These are phyloP conservation scores for Mirza zaza DNA, from an alignment of 2,113 vertebrate species.

Conservation along the genomic window DNA sequence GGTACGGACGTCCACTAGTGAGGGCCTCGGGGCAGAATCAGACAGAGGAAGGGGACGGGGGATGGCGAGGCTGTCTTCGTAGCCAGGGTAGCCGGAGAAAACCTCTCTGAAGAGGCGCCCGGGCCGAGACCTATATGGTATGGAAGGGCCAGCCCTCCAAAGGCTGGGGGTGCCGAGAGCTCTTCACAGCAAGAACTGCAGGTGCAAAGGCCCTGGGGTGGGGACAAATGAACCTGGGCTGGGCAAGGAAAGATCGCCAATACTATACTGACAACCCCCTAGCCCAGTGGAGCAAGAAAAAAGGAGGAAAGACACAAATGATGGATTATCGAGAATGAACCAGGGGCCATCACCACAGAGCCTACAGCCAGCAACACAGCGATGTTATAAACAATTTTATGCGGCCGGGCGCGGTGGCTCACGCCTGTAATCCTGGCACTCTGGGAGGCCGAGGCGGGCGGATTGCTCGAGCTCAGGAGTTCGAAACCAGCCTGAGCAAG, in stretches of 20 bases:
- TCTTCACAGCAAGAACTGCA: accelerated
- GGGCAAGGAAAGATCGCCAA: neutral
- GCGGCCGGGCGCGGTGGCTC: no score
- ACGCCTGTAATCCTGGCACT: no score
- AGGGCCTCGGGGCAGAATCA: neutral
- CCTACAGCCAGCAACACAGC: neutral
- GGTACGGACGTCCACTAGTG: neutral
- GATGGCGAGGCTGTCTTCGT: accelerated
- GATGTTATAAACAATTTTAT: neutral
- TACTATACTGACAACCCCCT: no score
- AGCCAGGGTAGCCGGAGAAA: no score
- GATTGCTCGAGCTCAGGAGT: no score
- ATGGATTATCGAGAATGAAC: neutral
- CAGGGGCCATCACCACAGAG: neutral
- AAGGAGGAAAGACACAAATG: neutral
- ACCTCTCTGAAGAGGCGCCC: neutral
- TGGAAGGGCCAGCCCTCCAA: accelerated
- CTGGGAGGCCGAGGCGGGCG: no score
- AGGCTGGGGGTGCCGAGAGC: neutral
- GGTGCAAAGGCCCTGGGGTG: neutral
- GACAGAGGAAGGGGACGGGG: neutral
- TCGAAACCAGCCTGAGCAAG: no score
- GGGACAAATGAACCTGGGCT: accelerated
- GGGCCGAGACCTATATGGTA: neutral
- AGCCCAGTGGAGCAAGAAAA: accelerated